phyloP scores from a whole-genome alignment of 2,113 vertebrate genomes.

The Gadus chalcogrammus region DNA sequence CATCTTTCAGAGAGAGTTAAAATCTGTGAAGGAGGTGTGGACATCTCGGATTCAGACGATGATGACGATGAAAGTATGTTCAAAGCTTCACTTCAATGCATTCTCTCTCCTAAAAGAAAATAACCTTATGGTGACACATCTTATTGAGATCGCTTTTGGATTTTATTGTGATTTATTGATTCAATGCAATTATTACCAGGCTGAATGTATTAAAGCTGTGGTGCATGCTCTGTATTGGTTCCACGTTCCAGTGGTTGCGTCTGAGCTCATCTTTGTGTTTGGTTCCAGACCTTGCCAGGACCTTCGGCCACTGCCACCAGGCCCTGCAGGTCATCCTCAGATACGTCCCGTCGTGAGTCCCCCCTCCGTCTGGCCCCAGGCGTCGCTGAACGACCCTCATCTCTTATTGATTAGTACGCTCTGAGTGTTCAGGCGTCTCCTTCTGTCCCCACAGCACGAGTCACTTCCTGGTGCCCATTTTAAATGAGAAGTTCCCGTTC shows the following conservation, averaged over 20 bases:
- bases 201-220: too few relatives aligned
- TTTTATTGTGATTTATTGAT: too few relatives aligned
- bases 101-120: background rate
- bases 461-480: conserved; percentile 88
- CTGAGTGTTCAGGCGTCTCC: background rate
- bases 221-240: too few relatives aligned
- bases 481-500: conserved; percentile 88
- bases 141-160: too few relatives aligned
- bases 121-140: too few relatives aligned
- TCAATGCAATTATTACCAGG: too few relatives aligned
- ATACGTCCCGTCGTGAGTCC: conserved; percentile 94
- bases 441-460: conserved; percentile 75
- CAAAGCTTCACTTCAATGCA: background rate
- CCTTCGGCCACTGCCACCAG: conserved; percentile 87
- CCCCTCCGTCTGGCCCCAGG: background rate
- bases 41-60: conserved; percentile 93
- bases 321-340: conserved; percentile 86
- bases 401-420: background rate
- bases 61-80: conserved; percentile 93
- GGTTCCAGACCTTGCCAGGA: conserved; percentile 73
- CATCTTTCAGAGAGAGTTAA: conserved; percentile 77
- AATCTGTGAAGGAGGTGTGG: conserved; percentile 83
- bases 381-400: too few relatives aligned
- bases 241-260: too few relatives aligned
- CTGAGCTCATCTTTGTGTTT: too few relatives aligned